These are phyloP conservation scores for Athetis lepigone DNA, from an alignment of 2,888 invertebrate species.

Conservation along the genomic window DNA sequence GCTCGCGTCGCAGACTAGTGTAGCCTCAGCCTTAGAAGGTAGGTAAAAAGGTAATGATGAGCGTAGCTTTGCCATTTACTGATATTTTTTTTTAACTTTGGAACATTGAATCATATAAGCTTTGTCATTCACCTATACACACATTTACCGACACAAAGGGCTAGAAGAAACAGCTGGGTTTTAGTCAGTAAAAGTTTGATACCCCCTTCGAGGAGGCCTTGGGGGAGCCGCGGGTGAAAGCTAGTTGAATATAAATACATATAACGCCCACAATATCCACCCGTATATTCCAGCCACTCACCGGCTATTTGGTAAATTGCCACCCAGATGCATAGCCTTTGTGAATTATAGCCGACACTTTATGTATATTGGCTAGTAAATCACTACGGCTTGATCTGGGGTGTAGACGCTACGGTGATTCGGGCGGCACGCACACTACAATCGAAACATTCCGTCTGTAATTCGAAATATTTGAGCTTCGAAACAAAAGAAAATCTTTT, in stretches of 20 bases:
- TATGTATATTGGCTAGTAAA: constrained; percentile 36
- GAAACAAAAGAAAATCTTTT: background rate
- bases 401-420: background rate
- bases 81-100: no score
- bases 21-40: no score
- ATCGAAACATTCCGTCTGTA: background rate
- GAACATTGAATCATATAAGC: no score
- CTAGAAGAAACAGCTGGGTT: no score
- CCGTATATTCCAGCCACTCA: constrained; percentile 13
- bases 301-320: constrained; percentile 50
- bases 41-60: no score
- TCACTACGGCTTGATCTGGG: constrained; percentile 16
- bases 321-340: constrained; percentile 38
- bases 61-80: no score
- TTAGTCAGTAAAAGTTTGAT: no score
- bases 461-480: background rate
- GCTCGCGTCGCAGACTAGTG: no score
- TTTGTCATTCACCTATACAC: no score
- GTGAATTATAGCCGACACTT: constrained; percentile 32
- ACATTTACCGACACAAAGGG: no score
- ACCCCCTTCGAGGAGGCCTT: no score
- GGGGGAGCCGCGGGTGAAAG: no score
- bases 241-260: background rate
- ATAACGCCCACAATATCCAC: background rate
- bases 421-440: background rate